phyloP scores from a whole-genome alignment of 2,797 vertebrate genomes.

The Sebastes diploproa region DNA sequence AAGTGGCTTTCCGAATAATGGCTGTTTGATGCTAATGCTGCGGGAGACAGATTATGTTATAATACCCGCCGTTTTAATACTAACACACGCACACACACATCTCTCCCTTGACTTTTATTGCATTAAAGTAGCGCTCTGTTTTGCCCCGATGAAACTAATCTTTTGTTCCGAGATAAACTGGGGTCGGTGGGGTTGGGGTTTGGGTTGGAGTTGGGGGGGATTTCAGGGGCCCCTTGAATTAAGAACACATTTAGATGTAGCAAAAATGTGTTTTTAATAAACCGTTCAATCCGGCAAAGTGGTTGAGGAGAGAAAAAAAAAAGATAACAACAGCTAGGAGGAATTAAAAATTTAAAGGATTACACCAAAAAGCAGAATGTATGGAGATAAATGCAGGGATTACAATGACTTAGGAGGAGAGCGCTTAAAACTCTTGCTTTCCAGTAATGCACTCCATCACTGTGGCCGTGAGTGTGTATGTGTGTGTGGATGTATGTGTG shows the following conservation, averaged over 20 bases:
- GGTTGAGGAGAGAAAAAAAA: conserved; percentile 60
- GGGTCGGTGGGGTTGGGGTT: conserved; percentile 1
- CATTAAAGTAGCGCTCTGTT: conserved; percentile 71
- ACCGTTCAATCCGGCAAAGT: conserved; percentile 74
- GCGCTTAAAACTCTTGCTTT: conserved; percentile 84
- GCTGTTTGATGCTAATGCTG: conserved; percentile 74
- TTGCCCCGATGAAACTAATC: conserved; percentile 80
- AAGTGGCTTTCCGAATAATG: conserved; percentile 75
- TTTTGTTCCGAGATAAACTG: conserved; percentile 83
- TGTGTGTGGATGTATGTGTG: conserved; percentile 14
- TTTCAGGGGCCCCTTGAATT: conserved; percentile 71
- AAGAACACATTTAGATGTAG: conserved; percentile 80
- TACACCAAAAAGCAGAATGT: conserved; percentile 85
- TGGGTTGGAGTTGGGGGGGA: background rate
- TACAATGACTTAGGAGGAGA: conserved; percentile 86
- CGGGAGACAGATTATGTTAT: conserved; percentile 77
- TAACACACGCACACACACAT: conserved; percentile 9
- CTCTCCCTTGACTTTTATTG: conserved; percentile 71
- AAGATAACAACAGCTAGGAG: conserved; percentile 83
- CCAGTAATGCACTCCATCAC: conserved; percentile 85
- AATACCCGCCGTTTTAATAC: conserved; percentile 79
- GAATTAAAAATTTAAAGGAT: conserved; percentile 87
- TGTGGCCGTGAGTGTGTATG: conserved; percentile 32
- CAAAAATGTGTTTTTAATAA: conserved; percentile 82
- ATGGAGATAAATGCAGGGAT: conserved; percentile 86